Evolutionary conservation across 1,140 invertebrate species (phyloP).

Genomic region (Drosophila equinoxialis): DNA sequence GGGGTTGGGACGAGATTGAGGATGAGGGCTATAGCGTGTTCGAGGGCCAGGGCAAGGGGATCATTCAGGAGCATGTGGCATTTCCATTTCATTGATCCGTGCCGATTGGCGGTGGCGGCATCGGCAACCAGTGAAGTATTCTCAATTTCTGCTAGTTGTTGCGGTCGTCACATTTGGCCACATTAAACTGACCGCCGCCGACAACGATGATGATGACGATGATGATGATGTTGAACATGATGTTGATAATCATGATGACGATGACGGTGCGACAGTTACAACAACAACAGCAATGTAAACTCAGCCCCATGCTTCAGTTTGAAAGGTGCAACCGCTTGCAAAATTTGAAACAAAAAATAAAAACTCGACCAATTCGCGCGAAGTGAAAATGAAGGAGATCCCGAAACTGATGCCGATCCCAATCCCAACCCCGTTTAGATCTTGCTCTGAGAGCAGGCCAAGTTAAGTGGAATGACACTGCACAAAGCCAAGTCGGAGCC

Average conservation of each 20-base stretch:
- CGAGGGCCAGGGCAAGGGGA: slow-evolving; percentile 16
- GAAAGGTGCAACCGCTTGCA: slow-evolving; percentile 68
- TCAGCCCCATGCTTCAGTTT: slow-evolving; percentile 49
- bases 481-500: slow-evolving; percentile 58
- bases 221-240: slow-evolving; percentile 24
- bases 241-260: slow-evolving; percentile 19
- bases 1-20: not conserved
- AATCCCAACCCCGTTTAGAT: not conserved
- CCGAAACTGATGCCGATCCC: slow-evolving; percentile 7
- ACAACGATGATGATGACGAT: slow-evolving; percentile 19
- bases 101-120: slow-evolving; percentile 63
- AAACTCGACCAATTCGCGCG: slow-evolving; percentile 79
- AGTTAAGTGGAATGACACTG: slow-evolving; percentile 78
- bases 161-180: slow-evolving; percentile 75
- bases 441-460: slow-evolving; percentile 12
- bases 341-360: slow-evolving; percentile 21
- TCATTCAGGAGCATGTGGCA: slow-evolving; percentile 50
- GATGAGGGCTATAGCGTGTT: not conserved
- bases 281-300: slow-evolving; percentile 59
- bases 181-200: slow-evolving; percentile 80
- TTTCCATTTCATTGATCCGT: slow-evolving; percentile 82
- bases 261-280: slow-evolving; percentile 40
- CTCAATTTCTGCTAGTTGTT: slow-evolving; percentile 78
- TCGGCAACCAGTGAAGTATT: slow-evolving; percentile 72
- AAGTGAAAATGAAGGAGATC: slow-evolving; percentile 77